phyloP scores from a whole-genome alignment of 2,888 invertebrate species.

The Druceiella hillmani region DNA sequence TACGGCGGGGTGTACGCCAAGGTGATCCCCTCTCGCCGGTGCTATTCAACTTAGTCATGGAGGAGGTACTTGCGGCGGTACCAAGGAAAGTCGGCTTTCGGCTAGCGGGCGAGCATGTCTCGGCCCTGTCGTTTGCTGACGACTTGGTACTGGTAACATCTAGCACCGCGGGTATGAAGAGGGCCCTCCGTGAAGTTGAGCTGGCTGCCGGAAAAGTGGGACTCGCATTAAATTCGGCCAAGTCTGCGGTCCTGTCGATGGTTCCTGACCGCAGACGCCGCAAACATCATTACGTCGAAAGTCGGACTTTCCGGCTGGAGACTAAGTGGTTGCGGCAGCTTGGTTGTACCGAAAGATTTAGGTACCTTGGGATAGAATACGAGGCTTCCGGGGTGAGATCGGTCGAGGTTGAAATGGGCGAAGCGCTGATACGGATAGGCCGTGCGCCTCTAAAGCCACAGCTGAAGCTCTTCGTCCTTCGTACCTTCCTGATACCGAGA shows the following conservation, averaged over 20 bases:
- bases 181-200: conserved; percentile 26
- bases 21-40: too few relatives aligned
- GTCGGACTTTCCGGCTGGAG: conserved; percentile 11
- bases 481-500: conserved; percentile 32
- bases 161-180: conserved; percentile 28
- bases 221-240: conserved; percentile 19
- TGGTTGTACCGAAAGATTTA: conserved; percentile 25
- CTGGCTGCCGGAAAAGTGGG: neutral
- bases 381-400: conserved; percentile 27
- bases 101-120: conserved; percentile 23
- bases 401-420: too few relatives aligned
- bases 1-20: too few relatives aligned
- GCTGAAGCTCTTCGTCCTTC: conserved; percentile 30
- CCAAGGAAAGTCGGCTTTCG: conserved; percentile 22
- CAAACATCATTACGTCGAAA: conserved; percentile 24
- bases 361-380: conserved; percentile 29
- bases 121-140: conserved; percentile 33
- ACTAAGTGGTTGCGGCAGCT: conserved; percentile 20
- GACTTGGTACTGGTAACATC: conserved; percentile 30
- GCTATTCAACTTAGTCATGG: too few relatives aligned
- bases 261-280: conserved; percentile 27
- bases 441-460: conserved; percentile 32
- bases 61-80: too few relatives aligned
- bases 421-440: conserved; percentile 25
- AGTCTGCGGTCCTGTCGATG: conserved; percentile 27